Base-by-base conservation (phyloP, 2,888 invertebrate species). In the Dorcus parallelipipedus region DNA sequence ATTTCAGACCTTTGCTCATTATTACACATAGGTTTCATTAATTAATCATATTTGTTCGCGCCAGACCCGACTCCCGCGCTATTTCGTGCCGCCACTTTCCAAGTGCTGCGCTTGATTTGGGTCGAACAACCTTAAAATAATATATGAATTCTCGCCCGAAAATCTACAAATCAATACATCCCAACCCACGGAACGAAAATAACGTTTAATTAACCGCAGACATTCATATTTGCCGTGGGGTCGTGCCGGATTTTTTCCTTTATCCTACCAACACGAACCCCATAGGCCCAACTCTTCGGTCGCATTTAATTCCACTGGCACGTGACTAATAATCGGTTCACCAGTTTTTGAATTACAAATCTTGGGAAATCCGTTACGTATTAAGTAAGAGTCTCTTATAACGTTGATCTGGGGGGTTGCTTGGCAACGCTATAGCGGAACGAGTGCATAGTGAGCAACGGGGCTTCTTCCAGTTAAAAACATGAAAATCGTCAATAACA, bases 321-420 rank as follows among this genome's bases (percentile, higher is more conserved):
- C 7, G 14, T 42, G 42, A 42, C 42, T 42, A 42, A 10, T 41
- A 49, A 59, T 56, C 56, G 53, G 41, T 54, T 65, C 58, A 67
- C 67, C 69, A 69, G 65, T 67, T 70, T 70, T 69, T 69, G 65
- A 70, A 68, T 69, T 68, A 66, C 64, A 69, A 68, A 69, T 69
- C 70, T 69, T 67, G 65, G 67, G 64, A 65, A 67, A 69, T 70
- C 67, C 65, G 69, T 68, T 67, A 69, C 64, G 67, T 69, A 70
- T 69, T 68, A 69, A 70, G 69, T 20, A 33, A 33, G 26, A 68
- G 70, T 56, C 68, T 68, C 69, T 67, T 62, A 66, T 63, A 63
- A 62, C 62, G 61, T 63, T 59, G 61, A 66, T 67, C 64, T 66
- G 68, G 70, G 70, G 71, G 56, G 71, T 71, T 71, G 71, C 71